Conservation (phyloP, 2,113 vertebrate species). For the Muntiacus reevesi region DNA sequence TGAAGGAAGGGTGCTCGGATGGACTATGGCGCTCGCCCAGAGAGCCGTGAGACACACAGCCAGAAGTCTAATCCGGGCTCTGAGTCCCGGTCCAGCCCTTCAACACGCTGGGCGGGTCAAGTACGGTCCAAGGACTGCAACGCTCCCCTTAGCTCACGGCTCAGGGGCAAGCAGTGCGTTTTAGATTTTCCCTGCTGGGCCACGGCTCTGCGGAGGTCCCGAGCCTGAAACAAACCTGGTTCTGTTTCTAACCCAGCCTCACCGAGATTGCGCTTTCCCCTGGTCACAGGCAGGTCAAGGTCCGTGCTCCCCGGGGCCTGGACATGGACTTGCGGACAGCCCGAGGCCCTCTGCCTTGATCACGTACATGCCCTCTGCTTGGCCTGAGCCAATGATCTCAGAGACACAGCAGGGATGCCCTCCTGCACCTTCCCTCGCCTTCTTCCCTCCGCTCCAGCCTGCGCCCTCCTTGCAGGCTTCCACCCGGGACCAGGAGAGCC, state of each 20-base stretch:
- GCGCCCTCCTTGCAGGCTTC: rapidly evolving
- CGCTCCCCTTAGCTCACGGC: rapidly evolving
- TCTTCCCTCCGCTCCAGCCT: rapidly evolving
- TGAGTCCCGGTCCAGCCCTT: background rate
- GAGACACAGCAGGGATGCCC: background rate
- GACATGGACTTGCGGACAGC: background rate
- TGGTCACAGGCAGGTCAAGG: background rate
- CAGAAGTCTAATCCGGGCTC: background rate
- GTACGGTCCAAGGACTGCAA: background rate
- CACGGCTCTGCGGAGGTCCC: background rate
- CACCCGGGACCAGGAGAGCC: rapidly evolving
- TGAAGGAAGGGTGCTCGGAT: background rate
- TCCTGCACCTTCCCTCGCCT: rapidly evolving
- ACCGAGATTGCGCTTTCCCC: rapidly evolving
- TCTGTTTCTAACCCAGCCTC: background rate
- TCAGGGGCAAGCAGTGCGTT: rapidly evolving
- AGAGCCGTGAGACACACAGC: rapidly evolving
- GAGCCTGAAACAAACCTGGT: background rate
- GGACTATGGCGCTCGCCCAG: rapidly evolving
- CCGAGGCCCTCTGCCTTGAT: rapidly evolving
- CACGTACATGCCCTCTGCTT: rapidly evolving
- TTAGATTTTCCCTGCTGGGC: background rate
- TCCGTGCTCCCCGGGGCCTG: rapidly evolving
- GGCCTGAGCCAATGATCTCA: background rate
- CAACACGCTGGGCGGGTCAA: rapidly evolving